A percentile compares a stretch with the other conserved stretches of the same genome.
Conservation (phyloP, 30 jellyfish, hydroid and myxozoan genomes). For the Turritopsis rubra region DNA sequence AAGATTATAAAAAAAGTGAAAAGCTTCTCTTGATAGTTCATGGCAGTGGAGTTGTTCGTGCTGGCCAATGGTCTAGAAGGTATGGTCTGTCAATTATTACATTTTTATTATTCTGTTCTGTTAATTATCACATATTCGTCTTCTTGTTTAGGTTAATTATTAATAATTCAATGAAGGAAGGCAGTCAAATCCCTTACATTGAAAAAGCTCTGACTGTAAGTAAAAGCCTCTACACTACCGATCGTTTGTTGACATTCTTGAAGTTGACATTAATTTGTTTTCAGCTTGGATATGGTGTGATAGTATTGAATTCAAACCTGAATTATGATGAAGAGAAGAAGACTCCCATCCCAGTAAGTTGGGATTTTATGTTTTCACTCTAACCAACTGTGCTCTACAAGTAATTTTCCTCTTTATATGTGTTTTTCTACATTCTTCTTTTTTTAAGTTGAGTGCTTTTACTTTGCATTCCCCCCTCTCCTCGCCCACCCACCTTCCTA, state of each 20-base stretch:
- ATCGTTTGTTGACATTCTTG: too few species aligned
- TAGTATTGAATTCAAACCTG: slow-evolving; percentile 63
- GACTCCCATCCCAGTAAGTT: slow-evolving; percentile 32
- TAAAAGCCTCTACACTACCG: background rate
- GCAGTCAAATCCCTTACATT: slow-evolving; percentile 65
- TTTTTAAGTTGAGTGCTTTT: too few species aligned
- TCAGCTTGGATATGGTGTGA: slow-evolving; percentile 65
- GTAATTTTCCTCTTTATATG: too few species aligned
- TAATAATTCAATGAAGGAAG: slow-evolving; percentile 58
- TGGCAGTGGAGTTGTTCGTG: slow-evolving; percentile 82
- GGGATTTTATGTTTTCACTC: background rate
- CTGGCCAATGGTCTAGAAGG: slow-evolving; percentile 91
- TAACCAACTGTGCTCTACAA: background rate
- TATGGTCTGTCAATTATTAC: too few species aligned
- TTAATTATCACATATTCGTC: too few species aligned
- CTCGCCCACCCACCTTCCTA: background rate
- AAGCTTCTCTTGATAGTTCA: slow-evolving; percentile 52
- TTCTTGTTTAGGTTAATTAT: slow-evolving; percentile 45
- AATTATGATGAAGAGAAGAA: slow-evolving; percentile 34
- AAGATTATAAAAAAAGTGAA: slow-evolving; percentile 28
- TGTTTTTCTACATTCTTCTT: too few species aligned
- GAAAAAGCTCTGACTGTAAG: slow-evolving; percentile 33
- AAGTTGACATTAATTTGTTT: too few species aligned
- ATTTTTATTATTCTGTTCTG: too few species aligned
- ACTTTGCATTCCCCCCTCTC: background rate